A percentile compares a stretch with the other conserved stretches of the same genome.
Evolutionary conservation across 1,140 invertebrate species (phyloP).

Genomic region (Conus betulinus): DNA sequence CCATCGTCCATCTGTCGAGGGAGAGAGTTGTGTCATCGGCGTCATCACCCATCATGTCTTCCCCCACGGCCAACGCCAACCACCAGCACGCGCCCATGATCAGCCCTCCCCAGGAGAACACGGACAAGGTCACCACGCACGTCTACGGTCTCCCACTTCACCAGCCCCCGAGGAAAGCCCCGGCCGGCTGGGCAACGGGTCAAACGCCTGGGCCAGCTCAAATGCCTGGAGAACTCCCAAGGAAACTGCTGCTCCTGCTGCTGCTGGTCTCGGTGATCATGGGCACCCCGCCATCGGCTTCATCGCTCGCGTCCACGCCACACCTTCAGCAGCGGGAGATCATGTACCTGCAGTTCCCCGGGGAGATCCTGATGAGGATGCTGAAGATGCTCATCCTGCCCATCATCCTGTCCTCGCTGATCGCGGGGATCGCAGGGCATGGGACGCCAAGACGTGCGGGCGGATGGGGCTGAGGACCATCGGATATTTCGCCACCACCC

Average conservation of each 20-base stretch:
- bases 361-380: slow-evolving; percentile 78
- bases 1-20: not conserved
- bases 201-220: slow-evolving; percentile 45
- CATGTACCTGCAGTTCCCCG: slow-evolving; percentile 75
- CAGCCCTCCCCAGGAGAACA: slow-evolving; percentile 34
- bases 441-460: slow-evolving; percentile 73
- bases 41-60: not conserved
- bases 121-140: slow-evolving; percentile 61
- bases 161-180: slow-evolving; percentile 53
- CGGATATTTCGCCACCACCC: slow-evolving; percentile 91
- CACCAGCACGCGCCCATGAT: not conserved
- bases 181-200: slow-evolving; percentile 41
- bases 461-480: slow-evolving; percentile 82
- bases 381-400: slow-evolving; percentile 78
- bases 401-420: slow-evolving; percentile 76
- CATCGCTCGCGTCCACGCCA: slow-evolving; percentile 47
- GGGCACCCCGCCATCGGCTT: slow-evolving; percentile 64
- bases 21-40: not conserved
- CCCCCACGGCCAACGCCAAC: slow-evolving; percentile 26
- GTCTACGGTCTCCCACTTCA: slow-evolving; percentile 54
- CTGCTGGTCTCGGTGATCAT: slow-evolving; percentile 64
- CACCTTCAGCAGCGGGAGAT: slow-evolving; percentile 59
- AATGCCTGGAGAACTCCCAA: slow-evolving; percentile 59
- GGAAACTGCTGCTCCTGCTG: slow-evolving; percentile 66
- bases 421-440: slow-evolving; percentile 71